Percentiles rank a stretch among this genome's conserved stretches.
phyloP scores from a whole-genome alignment of 2,113 vertebrate genomes.

The Hucho hucho region DNA sequence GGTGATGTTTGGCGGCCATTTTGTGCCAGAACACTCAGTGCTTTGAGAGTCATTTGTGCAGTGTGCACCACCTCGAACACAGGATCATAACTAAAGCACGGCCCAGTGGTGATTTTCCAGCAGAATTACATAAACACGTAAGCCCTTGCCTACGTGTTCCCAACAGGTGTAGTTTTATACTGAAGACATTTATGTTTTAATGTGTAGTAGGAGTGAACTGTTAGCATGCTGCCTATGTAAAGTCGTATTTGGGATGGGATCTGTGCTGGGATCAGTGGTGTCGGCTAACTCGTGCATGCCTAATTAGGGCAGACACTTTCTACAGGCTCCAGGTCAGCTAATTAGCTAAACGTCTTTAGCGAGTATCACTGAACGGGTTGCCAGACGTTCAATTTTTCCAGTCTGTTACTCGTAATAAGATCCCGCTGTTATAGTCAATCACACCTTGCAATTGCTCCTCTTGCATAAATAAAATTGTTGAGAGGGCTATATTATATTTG shows the following conservation, averaged over 20 bases:
- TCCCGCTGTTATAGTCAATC: constrained; percentile 31
- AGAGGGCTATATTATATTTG: background rate
- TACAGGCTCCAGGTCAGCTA: constrained; percentile 21
- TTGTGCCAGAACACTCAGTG: too few species aligned
- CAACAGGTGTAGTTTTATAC: too few species aligned
- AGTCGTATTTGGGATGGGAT: background rate
- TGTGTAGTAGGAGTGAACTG: too few species aligned
- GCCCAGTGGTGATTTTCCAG: too few species aligned
- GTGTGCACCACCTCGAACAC: too few species aligned
- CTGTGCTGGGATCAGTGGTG: background rate
- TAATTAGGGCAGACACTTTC: constrained; percentile 28
- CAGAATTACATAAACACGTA: background rate
- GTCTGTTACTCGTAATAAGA: constrained; percentile 29
- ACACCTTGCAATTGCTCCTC: constrained; percentile 1
- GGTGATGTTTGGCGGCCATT: too few species aligned
- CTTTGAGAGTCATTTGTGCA: too few species aligned
- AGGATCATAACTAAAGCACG: too few species aligned
- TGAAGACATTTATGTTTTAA: too few species aligned
- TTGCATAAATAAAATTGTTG: constrained; percentile 6
- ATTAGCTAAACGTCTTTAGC: constrained; percentile 31
- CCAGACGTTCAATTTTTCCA: constrained; percentile 39
- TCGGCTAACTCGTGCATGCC: background rate
- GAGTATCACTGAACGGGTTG: constrained; percentile 18
- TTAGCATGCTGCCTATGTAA: background rate
- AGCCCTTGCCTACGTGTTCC: background rate